These are phyloP conservation scores for Nemurella pictetii DNA, from an alignment of 2,888 invertebrate species.

Conservation along the genomic window DNA sequence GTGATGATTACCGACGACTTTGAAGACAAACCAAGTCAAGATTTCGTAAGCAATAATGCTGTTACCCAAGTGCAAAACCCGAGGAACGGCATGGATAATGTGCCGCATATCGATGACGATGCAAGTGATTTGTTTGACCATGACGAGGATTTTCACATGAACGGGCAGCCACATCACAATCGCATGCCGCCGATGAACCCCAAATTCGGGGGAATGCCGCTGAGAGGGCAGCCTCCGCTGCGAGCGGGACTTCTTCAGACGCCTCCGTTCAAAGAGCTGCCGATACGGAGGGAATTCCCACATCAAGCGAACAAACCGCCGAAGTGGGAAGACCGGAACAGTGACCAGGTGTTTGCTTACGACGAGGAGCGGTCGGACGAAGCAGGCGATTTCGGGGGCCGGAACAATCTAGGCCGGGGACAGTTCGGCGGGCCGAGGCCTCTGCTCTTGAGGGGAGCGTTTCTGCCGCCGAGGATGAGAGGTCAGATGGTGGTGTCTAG, in stretches of 20 bases:
- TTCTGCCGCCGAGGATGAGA: not conserved
- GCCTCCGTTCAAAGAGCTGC: not conserved
- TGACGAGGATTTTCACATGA: not conserved
- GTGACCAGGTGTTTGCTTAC: not conserved
- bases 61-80: not conserved
- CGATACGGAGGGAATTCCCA: not conserved
- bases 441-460: not conserved
- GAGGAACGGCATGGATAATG: not conserved
- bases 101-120: not conserved
- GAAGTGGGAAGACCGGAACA: not conserved
- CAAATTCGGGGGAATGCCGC: no score
- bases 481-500: conserved; percentile 2
- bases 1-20: not conserved
- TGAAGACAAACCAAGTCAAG: not conserved
- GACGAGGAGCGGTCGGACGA: not conserved
- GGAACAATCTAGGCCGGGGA: not conserved
- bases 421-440: not conserved
- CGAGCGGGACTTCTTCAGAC: not conserved
- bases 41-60: not conserved
- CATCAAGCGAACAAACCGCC: not conserved
- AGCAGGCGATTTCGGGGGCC: not conserved
- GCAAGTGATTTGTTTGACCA: not conserved
- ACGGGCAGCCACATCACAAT: not conserved
- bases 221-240: not conserved
- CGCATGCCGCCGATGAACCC: not conserved